These are phyloP conservation scores for Arenicola marina DNA, from an alignment of 2,888 invertebrate species.

Conservation along the genomic window DNA sequence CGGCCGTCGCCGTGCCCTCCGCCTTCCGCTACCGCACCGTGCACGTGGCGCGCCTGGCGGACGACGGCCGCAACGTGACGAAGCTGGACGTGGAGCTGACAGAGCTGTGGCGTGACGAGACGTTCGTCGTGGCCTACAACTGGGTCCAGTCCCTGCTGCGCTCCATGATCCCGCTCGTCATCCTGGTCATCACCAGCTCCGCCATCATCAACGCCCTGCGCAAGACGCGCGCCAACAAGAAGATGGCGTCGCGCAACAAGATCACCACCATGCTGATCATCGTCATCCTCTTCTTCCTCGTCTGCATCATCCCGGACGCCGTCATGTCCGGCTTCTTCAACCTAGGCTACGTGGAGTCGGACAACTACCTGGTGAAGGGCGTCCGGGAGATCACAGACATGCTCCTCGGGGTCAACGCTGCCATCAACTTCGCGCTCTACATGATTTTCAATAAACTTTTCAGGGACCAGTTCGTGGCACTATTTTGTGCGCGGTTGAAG, in stretches of 20 bases:
- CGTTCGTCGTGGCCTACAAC: conserved; percentile 31
- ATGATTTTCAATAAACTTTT: conserved; percentile 55
- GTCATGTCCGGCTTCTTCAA: conserved; percentile 58
- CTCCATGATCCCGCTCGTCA: conserved; percentile 39
- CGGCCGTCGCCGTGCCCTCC: conserved; percentile 28
- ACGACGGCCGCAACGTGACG: conserved; percentile 23
- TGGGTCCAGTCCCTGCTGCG: conserved; percentile 37
- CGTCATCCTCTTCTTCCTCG: conserved; percentile 55
- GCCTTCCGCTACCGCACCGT: conserved; percentile 33
- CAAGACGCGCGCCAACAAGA: conserved; percentile 36
- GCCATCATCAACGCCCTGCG: conserved; percentile 40
- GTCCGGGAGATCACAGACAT: conserved; percentile 58
- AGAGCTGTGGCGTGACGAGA: conserved; percentile 32
- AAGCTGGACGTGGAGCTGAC: conserved; percentile 30
- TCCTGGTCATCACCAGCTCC: conserved; percentile 35
- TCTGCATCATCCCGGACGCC: conserved; percentile 59
- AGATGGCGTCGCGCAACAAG: conserved; percentile 51
- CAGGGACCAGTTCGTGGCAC: conserved; percentile 27
- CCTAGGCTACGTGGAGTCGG: conserved; percentile 56
- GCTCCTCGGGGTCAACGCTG: conserved; percentile 55
- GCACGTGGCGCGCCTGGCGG: conserved; percentile 9
- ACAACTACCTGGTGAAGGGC: conserved; percentile 49
- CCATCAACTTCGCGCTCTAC: conserved; percentile 57
- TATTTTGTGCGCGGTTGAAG: conserved; percentile 1
- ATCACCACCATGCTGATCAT: conserved; percentile 58